Percentiles rank a stretch among this genome's conserved stretches.
Conservation (phyloP, 2,797 vertebrate genomes). For the Taeniopygia guttata region DNA sequence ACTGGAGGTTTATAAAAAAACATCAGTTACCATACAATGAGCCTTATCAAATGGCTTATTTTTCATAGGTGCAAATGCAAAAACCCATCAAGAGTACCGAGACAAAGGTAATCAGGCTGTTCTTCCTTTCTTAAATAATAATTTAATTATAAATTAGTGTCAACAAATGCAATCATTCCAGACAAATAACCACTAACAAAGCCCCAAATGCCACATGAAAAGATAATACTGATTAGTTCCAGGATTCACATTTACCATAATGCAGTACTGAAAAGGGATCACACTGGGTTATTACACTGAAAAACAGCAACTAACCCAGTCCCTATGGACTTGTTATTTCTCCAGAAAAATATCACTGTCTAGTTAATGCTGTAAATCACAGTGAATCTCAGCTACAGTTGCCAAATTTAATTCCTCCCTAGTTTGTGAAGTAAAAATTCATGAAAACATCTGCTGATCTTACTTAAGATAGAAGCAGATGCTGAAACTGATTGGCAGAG, state of each 20-base stretch:
- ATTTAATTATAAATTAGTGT: constrained; percentile 15
- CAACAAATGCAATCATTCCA: constrained; percentile 29
- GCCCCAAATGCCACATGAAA: constrained; percentile 18
- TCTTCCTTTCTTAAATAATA: background rate
- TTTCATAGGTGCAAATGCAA: background rate
- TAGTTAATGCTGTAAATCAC: constrained; percentile 10
- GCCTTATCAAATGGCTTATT: background rate
- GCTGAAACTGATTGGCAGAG: background rate
- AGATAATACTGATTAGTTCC: constrained; percentile 21
- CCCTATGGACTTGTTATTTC: constrained; percentile 7
- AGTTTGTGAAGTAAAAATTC: background rate
- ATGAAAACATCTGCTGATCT: constrained; percentile 13
- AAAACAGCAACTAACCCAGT: constrained; percentile 28
- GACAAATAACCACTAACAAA: constrained; percentile 20
- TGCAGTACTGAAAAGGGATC: background rate
- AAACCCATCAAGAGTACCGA: background rate
- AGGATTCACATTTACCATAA: constrained; percentile 2
- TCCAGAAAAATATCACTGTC: background rate
- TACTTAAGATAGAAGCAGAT: background rate
- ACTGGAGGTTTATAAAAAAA: constrained; percentile 11
- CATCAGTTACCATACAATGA: background rate
- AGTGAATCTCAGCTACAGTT: background rate
- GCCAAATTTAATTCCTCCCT: background rate
- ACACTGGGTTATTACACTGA: background rate
- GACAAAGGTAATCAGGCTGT: background rate